Percentiles rank a stretch among this genome's conserved stretches.
Conservation (phyloP, 1,140 invertebrate species). For the Oedothorax gibbosus region DNA sequence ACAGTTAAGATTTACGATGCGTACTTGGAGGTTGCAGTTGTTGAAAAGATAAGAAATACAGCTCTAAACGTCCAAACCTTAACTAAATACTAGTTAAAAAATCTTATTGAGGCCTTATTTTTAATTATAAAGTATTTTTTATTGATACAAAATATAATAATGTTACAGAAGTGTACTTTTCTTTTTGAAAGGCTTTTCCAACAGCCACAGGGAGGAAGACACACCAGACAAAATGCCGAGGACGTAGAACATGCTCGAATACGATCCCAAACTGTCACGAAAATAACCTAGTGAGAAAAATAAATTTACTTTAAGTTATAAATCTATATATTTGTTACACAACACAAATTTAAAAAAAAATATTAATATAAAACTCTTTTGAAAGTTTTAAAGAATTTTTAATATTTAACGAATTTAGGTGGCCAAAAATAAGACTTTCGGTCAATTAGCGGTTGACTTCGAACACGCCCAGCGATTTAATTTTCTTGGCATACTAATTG, state of each 20-base stretch:
- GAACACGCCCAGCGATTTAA: too few species aligned
- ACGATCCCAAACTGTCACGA: conserved; percentile 58
- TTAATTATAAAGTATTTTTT: background rate
- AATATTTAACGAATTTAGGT: too few species aligned
- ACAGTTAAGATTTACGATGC: background rate
- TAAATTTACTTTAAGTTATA: background rate
- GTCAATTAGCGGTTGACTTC: too few species aligned
- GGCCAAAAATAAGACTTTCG: too few species aligned
- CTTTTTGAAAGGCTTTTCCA: conserved; percentile 15
- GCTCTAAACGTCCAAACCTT: background rate
- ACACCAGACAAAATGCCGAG: conserved; percentile 47
- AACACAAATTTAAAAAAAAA: too few species aligned
- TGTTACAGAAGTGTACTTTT: background rate
- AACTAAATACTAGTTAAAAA: background rate
- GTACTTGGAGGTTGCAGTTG: background rate
- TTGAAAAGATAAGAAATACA: background rate
- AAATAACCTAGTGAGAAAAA: conserved; percentile 45
- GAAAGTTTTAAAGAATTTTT: too few species aligned
- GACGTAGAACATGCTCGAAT: conserved; percentile 59
- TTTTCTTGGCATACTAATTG: too few species aligned
- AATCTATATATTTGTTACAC: background rate
- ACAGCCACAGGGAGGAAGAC: conserved; percentile 54
- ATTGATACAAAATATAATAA: background rate
- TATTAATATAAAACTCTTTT: too few species aligned
- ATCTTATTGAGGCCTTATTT: background rate